Percentiles rank a stretch among this genome's conserved stretches.
Evolutionary conservation across 2,113 vertebrate species (phyloP).

Genomic region (Lathamus discolor): DNA sequence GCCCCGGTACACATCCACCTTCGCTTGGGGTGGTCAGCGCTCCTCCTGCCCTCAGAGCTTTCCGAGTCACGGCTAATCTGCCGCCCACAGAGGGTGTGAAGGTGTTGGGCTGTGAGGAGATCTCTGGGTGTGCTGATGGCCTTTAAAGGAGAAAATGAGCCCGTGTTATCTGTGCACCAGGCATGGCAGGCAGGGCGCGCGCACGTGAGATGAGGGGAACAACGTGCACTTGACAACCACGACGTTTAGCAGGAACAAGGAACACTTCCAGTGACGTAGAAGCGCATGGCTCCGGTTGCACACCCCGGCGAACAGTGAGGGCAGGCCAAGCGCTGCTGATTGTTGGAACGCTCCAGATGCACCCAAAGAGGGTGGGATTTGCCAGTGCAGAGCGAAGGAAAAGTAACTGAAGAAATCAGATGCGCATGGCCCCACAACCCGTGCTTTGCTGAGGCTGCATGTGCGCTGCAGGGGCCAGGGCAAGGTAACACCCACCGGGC

Average conservation of each 20-base stretch:
- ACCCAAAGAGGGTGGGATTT: background rate
- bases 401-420: background rate
- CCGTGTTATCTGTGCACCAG: fast-evolving
- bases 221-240: fast-evolving
- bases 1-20: no score
- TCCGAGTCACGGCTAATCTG: fast-evolving
- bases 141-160: background rate
- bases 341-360: background rate
- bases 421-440: fast-evolving
- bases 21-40: background rate
- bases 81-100: background rate
- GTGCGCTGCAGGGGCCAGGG: fast-evolving
- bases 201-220: fast-evolving
- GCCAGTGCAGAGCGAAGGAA: background rate
- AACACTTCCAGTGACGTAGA: background rate
- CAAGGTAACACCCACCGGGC: background rate
- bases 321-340: fast-evolving
- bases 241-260: fast-evolving
- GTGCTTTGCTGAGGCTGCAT: background rate
- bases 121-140: no score
- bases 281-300: background rate
- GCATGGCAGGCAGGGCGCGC: background rate
- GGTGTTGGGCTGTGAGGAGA: background rate
- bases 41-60: background rate
- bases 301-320: background rate